A percentile compares a stretch with the other conserved stretches of the same genome.
phyloP scores from a whole-genome alignment of 2,797 vertebrate genomes.

The Ctenochaetus hawaiiensis region DNA sequence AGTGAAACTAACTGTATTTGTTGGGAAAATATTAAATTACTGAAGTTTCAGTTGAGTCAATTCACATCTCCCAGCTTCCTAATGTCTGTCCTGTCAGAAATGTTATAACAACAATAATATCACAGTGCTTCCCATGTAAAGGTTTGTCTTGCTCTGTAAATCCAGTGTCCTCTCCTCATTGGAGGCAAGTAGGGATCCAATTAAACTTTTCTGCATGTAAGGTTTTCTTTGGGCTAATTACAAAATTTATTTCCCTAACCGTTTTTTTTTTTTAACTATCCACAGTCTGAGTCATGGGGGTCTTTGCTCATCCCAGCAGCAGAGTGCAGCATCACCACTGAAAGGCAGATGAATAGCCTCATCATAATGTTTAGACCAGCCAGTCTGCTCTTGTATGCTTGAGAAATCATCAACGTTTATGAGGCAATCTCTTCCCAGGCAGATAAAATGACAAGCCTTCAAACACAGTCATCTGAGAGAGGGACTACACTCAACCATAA shows the following conservation, averaged over 20 bases:
- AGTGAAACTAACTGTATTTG: constrained; percentile 2
- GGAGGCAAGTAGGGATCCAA: constrained; percentile 8
- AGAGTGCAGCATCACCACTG: constrained; percentile 33
- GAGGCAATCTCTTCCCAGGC: constrained; percentile 43
- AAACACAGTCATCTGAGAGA: constrained; percentile 25
- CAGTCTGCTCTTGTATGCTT: constrained; percentile 48
- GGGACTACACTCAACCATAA: background rate
- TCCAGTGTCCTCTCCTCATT: constrained; percentile 1
- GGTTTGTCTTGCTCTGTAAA: background rate
- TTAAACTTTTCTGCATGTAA: constrained; percentile 35
- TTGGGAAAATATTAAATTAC: constrained; percentile 25
- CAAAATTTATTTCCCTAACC: constrained; percentile 50
- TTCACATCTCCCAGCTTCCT: background rate
- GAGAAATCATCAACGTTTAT: constrained; percentile 50
- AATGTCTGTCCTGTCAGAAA: constrained; percentile 4
- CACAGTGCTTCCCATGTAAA: background rate
- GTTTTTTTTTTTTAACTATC: constrained; percentile 45
- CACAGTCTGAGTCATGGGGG: constrained; percentile 30
- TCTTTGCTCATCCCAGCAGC: constrained; percentile 39
- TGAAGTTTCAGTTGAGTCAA: constrained; percentile 18
- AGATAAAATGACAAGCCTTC: constrained; percentile 52
- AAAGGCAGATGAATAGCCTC: constrained; percentile 52
- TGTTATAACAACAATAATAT: background rate
- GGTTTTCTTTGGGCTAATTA: constrained; percentile 40
- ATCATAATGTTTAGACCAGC: constrained; percentile 48